phyloP scores from a whole-genome alignment of 2,113 vertebrate genomes.

The Opisthocomus hoazin region DNA sequence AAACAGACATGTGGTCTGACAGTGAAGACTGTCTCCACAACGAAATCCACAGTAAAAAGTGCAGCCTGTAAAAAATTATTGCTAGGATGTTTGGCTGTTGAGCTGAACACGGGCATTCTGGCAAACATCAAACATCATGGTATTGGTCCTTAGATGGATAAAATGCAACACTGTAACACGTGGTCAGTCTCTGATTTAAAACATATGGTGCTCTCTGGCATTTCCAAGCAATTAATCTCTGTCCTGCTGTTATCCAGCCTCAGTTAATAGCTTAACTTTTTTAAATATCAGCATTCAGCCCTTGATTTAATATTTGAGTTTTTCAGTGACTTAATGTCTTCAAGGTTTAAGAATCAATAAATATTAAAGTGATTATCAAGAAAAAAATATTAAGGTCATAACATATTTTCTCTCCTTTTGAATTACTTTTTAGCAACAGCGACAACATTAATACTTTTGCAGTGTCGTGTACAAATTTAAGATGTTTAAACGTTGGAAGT shows the following conservation, averaged over 20 bases:
- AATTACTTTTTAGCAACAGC: neutral
- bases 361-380: neutral
- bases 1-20: neutral
- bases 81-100: neutral
- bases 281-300: neutral
- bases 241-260: neutral
- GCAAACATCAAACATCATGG: neutral
- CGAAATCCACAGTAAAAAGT: neutral
- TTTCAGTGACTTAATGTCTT: neutral
- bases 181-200: neutral
- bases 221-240: neutral
- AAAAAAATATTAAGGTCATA: neutral
- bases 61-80: neutral
- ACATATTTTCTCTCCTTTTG: neutral
- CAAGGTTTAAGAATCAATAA: neutral
- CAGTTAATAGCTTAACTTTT: neutral
- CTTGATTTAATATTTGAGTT: neutral
- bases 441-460: neutral
- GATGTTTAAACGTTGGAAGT: neutral
- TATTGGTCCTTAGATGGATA: neutral
- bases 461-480: neutral
- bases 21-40: neutral
- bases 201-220: accelerated
- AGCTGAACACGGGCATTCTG: neutral
- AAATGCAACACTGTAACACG: neutral